Evolutionary conservation across 1,140 invertebrate genomes (phyloP).

Genomic region (Chironomus striatipennis): DNA sequence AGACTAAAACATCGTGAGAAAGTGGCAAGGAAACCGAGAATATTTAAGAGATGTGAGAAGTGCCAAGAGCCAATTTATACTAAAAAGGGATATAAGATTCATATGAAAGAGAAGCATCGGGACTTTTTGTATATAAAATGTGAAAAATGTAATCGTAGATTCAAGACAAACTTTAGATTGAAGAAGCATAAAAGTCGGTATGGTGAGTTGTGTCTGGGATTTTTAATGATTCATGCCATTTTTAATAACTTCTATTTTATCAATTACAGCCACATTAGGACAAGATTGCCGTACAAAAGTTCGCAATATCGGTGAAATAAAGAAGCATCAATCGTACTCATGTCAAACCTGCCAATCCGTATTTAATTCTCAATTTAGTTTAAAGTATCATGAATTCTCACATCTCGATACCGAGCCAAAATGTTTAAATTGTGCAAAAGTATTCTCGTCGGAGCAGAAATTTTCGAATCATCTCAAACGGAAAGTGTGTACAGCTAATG

Average conservation of each 20-base stretch:
- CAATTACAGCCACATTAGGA: background rate
- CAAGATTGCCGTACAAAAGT: background rate
- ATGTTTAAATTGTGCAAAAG: background rate
- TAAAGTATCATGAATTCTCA: constrained; percentile 14
- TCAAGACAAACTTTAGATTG: background rate
- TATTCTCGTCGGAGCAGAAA: background rate
- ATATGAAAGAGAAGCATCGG: background rate
- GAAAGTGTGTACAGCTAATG: background rate
- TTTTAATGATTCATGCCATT: background rate
- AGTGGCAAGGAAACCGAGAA: background rate
- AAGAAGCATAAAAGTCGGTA: background rate
- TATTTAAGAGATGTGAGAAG: background rate
- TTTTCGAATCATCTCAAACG: constrained; percentile 16
- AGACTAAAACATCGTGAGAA: background rate
- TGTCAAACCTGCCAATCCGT: background rate
- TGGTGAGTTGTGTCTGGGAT: background rate
- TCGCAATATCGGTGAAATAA: background rate
- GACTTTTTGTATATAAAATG: constrained; percentile 5
- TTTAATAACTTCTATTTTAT: background rate
- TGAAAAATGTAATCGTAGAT: background rate
- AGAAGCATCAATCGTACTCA: background rate
- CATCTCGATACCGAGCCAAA: constrained; percentile 4
- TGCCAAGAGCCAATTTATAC: background rate
- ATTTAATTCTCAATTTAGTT: background rate
- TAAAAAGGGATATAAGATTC: background rate